phyloP scores from a whole-genome alignment of 1,140 invertebrate species.

The Dendroctonus ponderosae region DNA sequence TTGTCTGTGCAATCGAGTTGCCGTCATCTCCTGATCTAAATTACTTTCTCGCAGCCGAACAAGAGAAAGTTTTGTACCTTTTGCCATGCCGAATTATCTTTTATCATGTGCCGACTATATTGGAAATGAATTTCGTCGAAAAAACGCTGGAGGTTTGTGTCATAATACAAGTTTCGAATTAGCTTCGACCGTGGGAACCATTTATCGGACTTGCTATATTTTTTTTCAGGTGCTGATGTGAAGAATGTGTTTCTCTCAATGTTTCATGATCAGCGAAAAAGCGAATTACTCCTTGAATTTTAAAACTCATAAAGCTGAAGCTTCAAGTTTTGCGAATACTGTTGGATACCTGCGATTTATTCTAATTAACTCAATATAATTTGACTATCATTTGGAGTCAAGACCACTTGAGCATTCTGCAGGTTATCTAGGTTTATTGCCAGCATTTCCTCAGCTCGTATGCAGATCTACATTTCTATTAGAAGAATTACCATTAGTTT shows the following conservation, averaged over 20 bases:
- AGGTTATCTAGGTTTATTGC: slow-evolving; percentile 22
- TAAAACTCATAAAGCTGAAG: too few species aligned
- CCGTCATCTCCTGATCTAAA: slow-evolving; percentile 32
- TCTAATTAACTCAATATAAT: neutral
- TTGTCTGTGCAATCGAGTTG: slow-evolving; percentile 25
- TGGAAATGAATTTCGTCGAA: slow-evolving; percentile 22
- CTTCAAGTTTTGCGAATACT: too few species aligned
- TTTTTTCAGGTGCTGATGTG: neutral
- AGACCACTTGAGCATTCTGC: slow-evolving; percentile 13
- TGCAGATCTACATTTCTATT: slow-evolving; percentile 15
- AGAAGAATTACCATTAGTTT: slow-evolving; percentile 17
- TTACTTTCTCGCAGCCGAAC: slow-evolving; percentile 27
- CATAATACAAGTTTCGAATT: slow-evolving; percentile 10
- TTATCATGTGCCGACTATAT: slow-evolving; percentile 12
- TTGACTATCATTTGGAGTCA: neutral
- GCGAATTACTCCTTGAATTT: too few species aligned
- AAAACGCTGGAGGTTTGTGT: slow-evolving; percentile 11
- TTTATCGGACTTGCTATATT: neutral
- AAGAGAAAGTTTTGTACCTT: slow-evolving; percentile 29
- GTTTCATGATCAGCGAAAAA: neutral
- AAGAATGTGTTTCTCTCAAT: neutral
- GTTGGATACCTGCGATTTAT: too few species aligned
- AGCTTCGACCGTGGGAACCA: slow-evolving; percentile 10
- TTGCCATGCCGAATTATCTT: slow-evolving; percentile 21
- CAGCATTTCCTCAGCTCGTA: neutral